A percentile compares a stretch with the other conserved stretches of the same genome.
Evolutionary conservation across 2,113 vertebrate genomes (phyloP).

Genomic region (Psittacula cyanocephala): DNA sequence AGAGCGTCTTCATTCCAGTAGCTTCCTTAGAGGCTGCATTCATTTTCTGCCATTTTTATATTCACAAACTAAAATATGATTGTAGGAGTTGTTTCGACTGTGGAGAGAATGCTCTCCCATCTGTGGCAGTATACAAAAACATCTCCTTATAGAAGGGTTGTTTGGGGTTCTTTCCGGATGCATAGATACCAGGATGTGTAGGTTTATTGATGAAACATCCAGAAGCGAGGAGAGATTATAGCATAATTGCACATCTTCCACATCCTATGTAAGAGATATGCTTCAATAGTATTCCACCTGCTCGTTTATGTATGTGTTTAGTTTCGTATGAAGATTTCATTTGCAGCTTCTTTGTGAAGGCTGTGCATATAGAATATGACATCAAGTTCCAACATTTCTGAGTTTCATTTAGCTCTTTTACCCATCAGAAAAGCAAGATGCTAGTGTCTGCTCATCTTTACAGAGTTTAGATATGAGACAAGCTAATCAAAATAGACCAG

Average conservation of each 20-base stretch:
- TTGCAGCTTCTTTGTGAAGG: neutral
- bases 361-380: neutral
- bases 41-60: neutral
- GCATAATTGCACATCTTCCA: neutral
- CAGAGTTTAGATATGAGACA: neutral
- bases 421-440: neutral
- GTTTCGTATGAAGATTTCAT: neutral
- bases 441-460: neutral
- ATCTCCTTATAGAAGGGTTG: neutral
- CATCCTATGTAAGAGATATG: neutral
- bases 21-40: neutral
- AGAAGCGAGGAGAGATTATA: neutral
- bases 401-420: neutral
- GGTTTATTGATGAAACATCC: neutral
- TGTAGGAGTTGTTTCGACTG: neutral
- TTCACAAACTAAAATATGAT: neutral
- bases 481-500: neutral
- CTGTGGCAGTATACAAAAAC: neutral
- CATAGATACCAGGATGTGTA: neutral
- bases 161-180: neutral
- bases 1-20: neutral
- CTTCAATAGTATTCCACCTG: neutral
- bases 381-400: neutral
- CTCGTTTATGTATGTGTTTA: neutral
- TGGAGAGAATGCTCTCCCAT: neutral